phyloP scores from a whole-genome alignment of 2,888 invertebrate species.

The Cephus nigrinus region DNA sequence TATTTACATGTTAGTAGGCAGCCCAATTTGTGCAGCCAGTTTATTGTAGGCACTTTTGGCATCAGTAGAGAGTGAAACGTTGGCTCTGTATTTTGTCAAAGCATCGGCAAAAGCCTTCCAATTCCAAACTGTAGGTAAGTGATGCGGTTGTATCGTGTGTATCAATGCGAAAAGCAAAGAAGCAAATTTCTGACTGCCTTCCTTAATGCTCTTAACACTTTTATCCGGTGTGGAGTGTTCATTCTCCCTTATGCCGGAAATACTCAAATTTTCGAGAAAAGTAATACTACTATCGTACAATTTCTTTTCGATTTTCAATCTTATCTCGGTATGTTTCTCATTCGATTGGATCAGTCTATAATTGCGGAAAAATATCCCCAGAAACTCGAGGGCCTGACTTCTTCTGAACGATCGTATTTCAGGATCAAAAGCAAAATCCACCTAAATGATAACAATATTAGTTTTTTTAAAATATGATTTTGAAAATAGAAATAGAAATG shows the following conservation, averaged over 20 bases:
- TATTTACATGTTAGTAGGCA: constrained; percentile 51
- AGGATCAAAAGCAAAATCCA: constrained; percentile 71
- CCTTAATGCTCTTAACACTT: constrained; percentile 35
- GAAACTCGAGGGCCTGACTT: constrained; percentile 75
- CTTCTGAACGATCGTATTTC: constrained; percentile 75
- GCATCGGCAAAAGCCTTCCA: constrained; percentile 64
- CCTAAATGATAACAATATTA: constrained; percentile 32
- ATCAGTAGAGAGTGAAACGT: constrained; percentile 63
- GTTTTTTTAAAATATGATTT: not conserved
- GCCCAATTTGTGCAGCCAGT: constrained; percentile 63
- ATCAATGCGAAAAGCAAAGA: constrained; percentile 70
- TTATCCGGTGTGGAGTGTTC: constrained; percentile 27
- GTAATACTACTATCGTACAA: constrained; percentile 66
- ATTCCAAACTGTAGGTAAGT: constrained; percentile 56
- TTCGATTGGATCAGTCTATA: constrained; percentile 68
- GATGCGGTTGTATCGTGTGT: constrained; percentile 56
- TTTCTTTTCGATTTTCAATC: constrained; percentile 65
- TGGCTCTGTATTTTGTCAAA: constrained; percentile 61
- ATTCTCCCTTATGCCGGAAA: constrained; percentile 59
- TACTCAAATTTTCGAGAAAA: constrained; percentile 59
- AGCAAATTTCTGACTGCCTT: constrained; percentile 72
- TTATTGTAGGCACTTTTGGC: constrained; percentile 67
- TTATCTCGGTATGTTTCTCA: constrained; percentile 59
- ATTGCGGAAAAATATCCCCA: constrained; percentile 75
- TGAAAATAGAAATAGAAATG: not conserved